Evolutionary conservation across 2,113 vertebrate species (phyloP), one percentile per base, ranked within the genome.

Genomic region (Pao palembangensis): DNA sequence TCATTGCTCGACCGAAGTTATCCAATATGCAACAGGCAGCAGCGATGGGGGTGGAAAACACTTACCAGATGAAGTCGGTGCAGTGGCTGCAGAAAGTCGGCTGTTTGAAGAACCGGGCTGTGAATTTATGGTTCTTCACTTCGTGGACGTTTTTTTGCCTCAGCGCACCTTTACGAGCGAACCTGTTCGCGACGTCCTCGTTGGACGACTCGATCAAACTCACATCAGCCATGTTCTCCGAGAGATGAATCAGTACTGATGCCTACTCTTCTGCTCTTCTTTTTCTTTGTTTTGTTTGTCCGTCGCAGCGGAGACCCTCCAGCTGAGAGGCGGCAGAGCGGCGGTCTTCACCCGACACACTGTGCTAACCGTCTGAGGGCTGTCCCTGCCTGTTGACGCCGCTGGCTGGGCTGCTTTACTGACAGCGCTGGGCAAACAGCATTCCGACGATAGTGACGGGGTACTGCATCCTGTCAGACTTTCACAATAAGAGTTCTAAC

Each of bases 1-100:
- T 67, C 62, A 67, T 38, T 2, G 23, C 57, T 6, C 17, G 34
- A 50, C 54, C 71, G 52, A 76, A 78, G 47, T 79, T 81, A 28
- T 72, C 58, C 59, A 58, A 54, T 16, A 64, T 75, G 86, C 86
- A 86, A 86, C 86, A 86, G 83, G 85, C 81, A 55, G 68, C 58
- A 59, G 52, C 12, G 44, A 73, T 17, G 72, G 68, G 21, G 60
- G 57, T 16, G 55, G 53, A 19, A 70, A 61, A 28, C 0, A 52
- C 87, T 90, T 76, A 92, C 93, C 93, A 94, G 88, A 93, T 93
- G 86, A 93, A 93, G 88, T 94, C 93, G 78, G 92, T 93, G 89
- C 91, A 92, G 87, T 93, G 92, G 86, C 92, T 93, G 87, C 92
- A 94, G 90, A 94, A 94, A 71, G 93, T 94, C 67, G 93, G 93